Percentiles rank a stretch among this genome's conserved stretches.
phyloP scores from a whole-genome alignment of 2,113 vertebrate genomes.

The Pleuronectes platessa region DNA sequence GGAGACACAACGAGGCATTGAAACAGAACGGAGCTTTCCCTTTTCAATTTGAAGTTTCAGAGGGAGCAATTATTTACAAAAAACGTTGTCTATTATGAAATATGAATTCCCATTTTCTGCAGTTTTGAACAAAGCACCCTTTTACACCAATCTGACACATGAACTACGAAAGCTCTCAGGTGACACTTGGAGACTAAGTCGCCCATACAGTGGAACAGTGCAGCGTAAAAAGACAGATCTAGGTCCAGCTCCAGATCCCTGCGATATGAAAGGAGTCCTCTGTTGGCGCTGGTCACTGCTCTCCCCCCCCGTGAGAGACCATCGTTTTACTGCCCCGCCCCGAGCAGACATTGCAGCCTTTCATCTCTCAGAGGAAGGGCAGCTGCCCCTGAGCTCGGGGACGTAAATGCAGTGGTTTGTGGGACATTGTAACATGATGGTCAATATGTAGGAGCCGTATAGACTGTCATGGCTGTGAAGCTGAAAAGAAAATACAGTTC shows the following conservation, averaged over 20 bases:
- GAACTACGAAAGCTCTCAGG: background rate
- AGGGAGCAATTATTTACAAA: conserved; percentile 61
- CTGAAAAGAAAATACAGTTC: background rate
- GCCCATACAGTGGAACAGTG: conserved; percentile 35
- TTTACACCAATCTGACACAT: too few species aligned
- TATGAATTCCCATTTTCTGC: conserved; percentile 47
- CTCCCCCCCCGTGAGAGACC: conserved; percentile 36
- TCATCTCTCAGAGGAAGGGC: conserved; percentile 58
- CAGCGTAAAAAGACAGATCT: conserved; percentile 34
- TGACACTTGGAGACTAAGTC: conserved; percentile 38
- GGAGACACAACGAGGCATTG: too few species aligned
- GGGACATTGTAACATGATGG: background rate
- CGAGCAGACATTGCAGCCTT: conserved; percentile 61
- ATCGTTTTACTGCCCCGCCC: conserved; percentile 53
- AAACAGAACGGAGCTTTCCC: background rate
- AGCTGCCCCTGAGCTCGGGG: conserved; percentile 47
- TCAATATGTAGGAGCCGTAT: background rate
- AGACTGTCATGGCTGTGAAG: background rate
- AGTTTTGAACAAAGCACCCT: conserved; percentile 6
- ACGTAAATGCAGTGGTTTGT: background rate
- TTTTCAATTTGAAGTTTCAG: conserved; percentile 48
- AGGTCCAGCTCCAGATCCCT: conserved; percentile 51
- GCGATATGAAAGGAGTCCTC: conserved; percentile 71
- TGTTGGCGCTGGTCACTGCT: conserved; percentile 49
- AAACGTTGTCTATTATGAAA: conserved; percentile 52